Percentiles rank a stretch among this genome's conserved stretches.
Conservation (phyloP, 2,797 vertebrate species). For the Streptopelia turtur region DNA sequence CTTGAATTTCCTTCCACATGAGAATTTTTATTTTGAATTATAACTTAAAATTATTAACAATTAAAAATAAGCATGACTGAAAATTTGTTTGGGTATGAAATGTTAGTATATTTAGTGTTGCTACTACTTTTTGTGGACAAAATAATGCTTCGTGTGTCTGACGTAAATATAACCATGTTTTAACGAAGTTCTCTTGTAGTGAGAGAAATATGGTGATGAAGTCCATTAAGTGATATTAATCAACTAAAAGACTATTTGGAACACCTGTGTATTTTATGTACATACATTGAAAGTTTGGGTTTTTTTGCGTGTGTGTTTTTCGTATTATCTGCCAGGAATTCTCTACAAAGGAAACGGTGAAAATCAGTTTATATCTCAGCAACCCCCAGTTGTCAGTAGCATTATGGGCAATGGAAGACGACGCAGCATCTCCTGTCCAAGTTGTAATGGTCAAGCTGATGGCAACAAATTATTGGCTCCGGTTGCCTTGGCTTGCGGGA, state of each 20-base stretch:
- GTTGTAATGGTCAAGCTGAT: slow-evolving; percentile 96
- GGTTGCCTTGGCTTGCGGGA: slow-evolving; percentile 93
- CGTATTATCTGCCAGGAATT: slow-evolving; percentile 81
- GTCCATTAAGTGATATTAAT: neutral
- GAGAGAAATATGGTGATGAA: neutral
- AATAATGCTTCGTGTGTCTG: neutral
- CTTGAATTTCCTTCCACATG: neutral
- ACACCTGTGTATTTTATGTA: neutral
- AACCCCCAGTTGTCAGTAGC: slow-evolving; percentile 94
- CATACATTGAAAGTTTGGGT: neutral
- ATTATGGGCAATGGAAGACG: slow-evolving; percentile 97
- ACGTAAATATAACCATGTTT: neutral
- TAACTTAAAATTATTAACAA: neutral
- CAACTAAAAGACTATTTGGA: neutral
- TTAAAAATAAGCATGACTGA: neutral
- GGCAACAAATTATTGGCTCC: slow-evolving; percentile 97
- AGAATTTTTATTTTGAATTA: neutral
- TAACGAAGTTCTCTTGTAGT: neutral
- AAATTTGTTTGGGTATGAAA: neutral
- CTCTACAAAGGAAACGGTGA: slow-evolving; percentile 97
- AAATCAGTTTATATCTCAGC: slow-evolving; percentile 97
- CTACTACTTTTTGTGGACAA: neutral
- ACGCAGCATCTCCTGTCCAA: slow-evolving; percentile 98
- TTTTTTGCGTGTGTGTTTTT: neutral
- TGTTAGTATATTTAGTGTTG: neutral